phyloP scores from a whole-genome alignment of 92 coral and sea anemone species.

The Porites cylindrica region DNA sequence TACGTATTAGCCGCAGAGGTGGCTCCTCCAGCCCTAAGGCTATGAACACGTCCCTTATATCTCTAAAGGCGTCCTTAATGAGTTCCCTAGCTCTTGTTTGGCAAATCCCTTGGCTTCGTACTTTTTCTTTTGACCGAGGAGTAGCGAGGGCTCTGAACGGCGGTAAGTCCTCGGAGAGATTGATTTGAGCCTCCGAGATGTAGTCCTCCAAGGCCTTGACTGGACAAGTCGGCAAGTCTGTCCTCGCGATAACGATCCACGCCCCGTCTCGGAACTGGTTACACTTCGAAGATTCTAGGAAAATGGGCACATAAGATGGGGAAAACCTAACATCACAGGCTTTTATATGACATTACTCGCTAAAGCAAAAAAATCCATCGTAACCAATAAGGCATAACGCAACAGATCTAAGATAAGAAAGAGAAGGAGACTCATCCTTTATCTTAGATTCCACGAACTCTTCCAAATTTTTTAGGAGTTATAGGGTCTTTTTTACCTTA shows the following conservation, averaged over 20 bases:
- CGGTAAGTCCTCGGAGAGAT: conserved; percentile 24
- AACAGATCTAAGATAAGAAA: conserved; percentile 28
- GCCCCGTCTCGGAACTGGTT: conserved; percentile 64
- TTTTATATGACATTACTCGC: conserved; percentile 27
- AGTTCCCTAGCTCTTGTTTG: conserved; percentile 49
- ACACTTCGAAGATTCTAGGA: conserved; percentile 62
- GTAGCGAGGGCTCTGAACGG: conserved; percentile 48
- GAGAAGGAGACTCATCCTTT: conserved; percentile 32
- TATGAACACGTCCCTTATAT: conserved; percentile 28
- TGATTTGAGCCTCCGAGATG: too few relatives aligned
- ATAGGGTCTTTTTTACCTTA: conserved; percentile 44
- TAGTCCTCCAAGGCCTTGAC: too few relatives aligned
- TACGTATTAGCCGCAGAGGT: conserved; percentile 30
- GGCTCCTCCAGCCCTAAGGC: conserved; percentile 52
- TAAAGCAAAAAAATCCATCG: conserved; percentile 61
- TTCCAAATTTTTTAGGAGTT: conserved; percentile 39
- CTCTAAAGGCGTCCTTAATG: conserved; percentile 47
- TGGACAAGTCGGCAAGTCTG: too few relatives aligned
- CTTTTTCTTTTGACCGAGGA: background rate
- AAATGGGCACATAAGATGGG: conserved; percentile 26
- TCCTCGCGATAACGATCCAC: too few relatives aligned
- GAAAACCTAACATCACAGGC: conserved; percentile 49
- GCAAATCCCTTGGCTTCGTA: conserved; percentile 52
- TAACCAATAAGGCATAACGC: conserved; percentile 50
- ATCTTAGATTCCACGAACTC: conserved; percentile 19